Evolutionary conservation across 2,113 vertebrate species (phyloP), one percentile per base, ranked within the genome.

Genomic region (Zapus hudsonius): DNA sequence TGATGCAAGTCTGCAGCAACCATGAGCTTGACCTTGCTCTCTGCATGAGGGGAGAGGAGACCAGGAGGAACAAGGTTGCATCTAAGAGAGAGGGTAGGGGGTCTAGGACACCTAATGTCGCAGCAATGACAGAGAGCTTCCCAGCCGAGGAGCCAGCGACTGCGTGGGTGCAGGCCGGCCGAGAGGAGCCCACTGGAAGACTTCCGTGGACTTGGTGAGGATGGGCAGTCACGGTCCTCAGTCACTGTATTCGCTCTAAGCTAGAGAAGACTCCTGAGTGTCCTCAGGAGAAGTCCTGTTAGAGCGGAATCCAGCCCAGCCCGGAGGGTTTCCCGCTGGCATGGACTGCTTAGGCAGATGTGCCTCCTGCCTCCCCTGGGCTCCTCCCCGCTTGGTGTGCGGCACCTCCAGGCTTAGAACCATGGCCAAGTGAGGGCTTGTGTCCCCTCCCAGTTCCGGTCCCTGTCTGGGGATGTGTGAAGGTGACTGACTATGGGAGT

Each of bases 181-280:
- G 83, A 64, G 59, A 31, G 19, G 78, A 66, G 25, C 57, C 19
- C 3, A 16, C n/a, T n/a, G n/a, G n/a, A n/a, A n/a, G n/a, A n/a
- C n/a, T n/a, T n/a, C n/a, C n/a, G n/a, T n/a, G 64, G 88, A 17
- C 76, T 13, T 25, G 47, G 36, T 19, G 42, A 38, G 23, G 31
- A 27, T 6, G 2, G 6, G 23, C 55, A 1, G n/a, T 23, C n/a
- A 10, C n/a, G 19, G 11, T 40, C 59, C 4, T 17, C 59, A 33
- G 0, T 44, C 8, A 16, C 19, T 12, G 55, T 25, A 0, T 11
- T 22, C 5, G 36, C 40, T 52, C 19, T 42, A 40, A 29, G 19
- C 72, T 31, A 22, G 36, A 44, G 66, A 13, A 15, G 7, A 15
- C 74, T 29, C 38, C 5, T 25, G n/a, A n/a, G n/a, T n/a, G n/a